Base-by-base conservation (phyloP, 2,113 vertebrate genomes). In the Oreochromis spilurus region DNA sequence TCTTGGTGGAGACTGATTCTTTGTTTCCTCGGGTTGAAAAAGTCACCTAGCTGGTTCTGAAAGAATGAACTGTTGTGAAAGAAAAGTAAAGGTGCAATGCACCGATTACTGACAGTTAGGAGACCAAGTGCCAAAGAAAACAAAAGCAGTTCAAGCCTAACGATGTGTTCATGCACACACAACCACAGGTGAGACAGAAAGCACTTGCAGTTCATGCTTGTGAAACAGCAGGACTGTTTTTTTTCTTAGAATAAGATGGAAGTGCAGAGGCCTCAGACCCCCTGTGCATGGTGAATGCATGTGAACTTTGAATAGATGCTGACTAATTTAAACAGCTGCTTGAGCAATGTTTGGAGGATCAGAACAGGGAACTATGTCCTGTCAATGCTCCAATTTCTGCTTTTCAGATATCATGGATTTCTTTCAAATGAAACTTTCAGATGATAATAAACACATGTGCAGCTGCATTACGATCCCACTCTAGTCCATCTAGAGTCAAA, bases 41-140 rank as follows among this genome's bases (percentile, higher is more conserved):
- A 93, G 90, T 91, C 55, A 55, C 88, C 72, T 6, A 77, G 79
- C 65, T 5, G 34, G 86, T 91, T 92, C 13, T 54, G 29, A 72
- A 82, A 82, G 79, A 89, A 87, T 82, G 29, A 88, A 86, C 31
- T 4, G 3, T 9, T 53, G 77, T 1, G 24, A 55, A 11, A 54
- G 70, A 17, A 48, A 75, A 75, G 40, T 50, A 50, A 50, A 77
- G 34, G 29, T 83, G 70, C 70, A 89, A 53, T 81, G 40, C 19
- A 19, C 26, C 26, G 7, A 53, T 70, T 81, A 65, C 81, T 87
- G 82, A 83, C 38, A 67, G 84, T n/a, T 75, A 54, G 45, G 26
- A 50, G 0, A 77, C 70, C 26, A 86, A 78, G 26, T 21, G 65
- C 11, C 82, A 83, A 83, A 79, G 54, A 84, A 89, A 72, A 81